Evolutionary conservation across 2,888 invertebrate genomes (phyloP), one percentile per base, ranked within the genome.

Genomic region (Latrodectus hesperus): DNA sequence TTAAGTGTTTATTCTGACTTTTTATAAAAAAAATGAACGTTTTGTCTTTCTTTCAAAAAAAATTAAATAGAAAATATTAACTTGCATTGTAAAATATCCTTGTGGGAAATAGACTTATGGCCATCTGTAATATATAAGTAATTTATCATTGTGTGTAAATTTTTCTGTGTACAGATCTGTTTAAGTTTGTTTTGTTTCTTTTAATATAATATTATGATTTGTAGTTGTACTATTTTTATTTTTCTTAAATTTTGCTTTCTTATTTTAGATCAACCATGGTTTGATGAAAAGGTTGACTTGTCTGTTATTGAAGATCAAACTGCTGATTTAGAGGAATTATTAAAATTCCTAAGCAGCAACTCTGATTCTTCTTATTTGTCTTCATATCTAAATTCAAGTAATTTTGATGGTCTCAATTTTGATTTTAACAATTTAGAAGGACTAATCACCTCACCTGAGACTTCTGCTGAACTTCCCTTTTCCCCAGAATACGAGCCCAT

Each of bases 241-340:
- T 9, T 71, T 0, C 17, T 60, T 64, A 71, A 12, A 26, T 76
- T 71, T 60, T 71, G 38, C 51, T 51, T 49, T 67, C 6, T 65
- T 51, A 22, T 51, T 77, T 51, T 52, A 87, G 86, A 67, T 52
- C 49, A 77, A 16, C 68, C 65, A 1, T 88, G 88, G 88, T 51
- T 80, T 55, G 88, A 88, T 76, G 88, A 84, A 65, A 84, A 84
- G n/a, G 55, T 84, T 8, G 75, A 88, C 49, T 68, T 88, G 16
- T 79, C 79, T 51, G 14, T 67, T 49, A 51, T 84, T 14, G 72
- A 84, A 52, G 53, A 74, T 53, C 60, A 73, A n/a, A 68, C 78
- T 26, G 38, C 26, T n/a, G 60, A 60, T 60, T 60, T 60, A 16
- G 60, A 60, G 12, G 60, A 60, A 17, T n/a, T 78, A 78, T 78